Conservation (phyloP, 2,113 vertebrate genomes). For the Desmodus rotundus region DNA sequence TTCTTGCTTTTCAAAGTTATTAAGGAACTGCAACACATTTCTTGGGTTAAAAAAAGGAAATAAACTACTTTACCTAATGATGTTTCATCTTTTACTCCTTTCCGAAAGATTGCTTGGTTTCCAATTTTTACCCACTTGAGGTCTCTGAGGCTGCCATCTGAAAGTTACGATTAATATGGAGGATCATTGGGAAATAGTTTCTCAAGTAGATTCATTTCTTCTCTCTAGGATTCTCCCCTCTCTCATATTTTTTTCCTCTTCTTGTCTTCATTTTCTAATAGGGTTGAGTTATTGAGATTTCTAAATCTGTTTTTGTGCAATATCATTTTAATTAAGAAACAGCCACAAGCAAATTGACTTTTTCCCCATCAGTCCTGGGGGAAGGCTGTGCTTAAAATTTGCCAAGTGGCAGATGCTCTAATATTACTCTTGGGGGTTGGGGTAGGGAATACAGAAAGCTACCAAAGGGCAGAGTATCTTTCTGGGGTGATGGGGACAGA, state of each 20-base stretch:
- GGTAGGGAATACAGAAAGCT: not conserved
- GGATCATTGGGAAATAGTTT: constrained; percentile 23
- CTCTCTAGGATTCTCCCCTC: constrained; percentile 8
- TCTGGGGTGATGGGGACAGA: not conserved
- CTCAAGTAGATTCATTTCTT: constrained; percentile 50
- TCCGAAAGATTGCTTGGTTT: constrained; percentile 12
- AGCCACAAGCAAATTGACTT: constrained; percentile 26
- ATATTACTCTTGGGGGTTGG: not conserved
- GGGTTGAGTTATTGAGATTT: constrained; percentile 1
- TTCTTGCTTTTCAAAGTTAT: not conserved
- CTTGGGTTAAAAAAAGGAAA: not conserved
- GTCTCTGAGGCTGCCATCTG: constrained; percentile 32
- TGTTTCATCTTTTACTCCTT: constrained; percentile 8
- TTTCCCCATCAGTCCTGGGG: not conserved
- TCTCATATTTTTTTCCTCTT: not conserved
- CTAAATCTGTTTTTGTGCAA: not conserved
- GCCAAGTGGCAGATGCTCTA: not conserved
- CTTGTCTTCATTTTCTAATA: constrained; percentile 29
- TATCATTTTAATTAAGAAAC: constrained; percentile 41
- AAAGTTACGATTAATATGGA: constrained; percentile 33
- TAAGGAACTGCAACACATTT: not conserved
- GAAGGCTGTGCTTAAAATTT: not conserved
- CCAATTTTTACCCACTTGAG: constrained; percentile 38
- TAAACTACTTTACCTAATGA: not conserved
- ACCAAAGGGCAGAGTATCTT: not conserved